Evolutionary conservation across 2,797 vertebrate species (phyloP), one percentile per base, ranked within the genome.

Genomic region (Oophaga sylvatica): DNA sequence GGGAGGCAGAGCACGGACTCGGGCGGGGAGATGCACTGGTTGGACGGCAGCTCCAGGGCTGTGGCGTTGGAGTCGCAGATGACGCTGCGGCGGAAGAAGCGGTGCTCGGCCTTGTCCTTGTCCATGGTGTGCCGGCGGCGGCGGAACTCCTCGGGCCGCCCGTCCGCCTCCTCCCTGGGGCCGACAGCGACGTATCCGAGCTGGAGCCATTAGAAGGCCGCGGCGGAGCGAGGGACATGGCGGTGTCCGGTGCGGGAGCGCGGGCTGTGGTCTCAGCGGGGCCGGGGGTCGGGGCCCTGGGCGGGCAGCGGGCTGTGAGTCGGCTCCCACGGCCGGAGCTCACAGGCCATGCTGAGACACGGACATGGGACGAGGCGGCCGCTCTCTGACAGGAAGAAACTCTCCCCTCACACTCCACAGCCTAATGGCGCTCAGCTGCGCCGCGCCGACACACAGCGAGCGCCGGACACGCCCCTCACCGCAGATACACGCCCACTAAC

Each of bases 51-150:
- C 90, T 99, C 98, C 91, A 99, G 90, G 35, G 98, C 98, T 0
- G 98, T 99, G 80, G 95, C 97, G 5, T 98, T 99, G n/a, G 98
- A 99, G 92, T 99, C 98, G 81, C 98, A 99, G 90, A 99, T 99
- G 90, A 99, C 98, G 77, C 98, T 99, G 83, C 98, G 97, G 73
- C 98, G 96, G 92, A 99, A 99, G 91, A 99, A 99, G 35, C 98
- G 96, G 92, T 99, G 98, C 93, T 99, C 97, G 0, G 96, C 96
- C 85, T 96, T 97, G 94, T 99, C 98, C 92, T 97, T 96, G 90
- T 99, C 98, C 98, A 99, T 98, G 0, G 98, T 99, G 95, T 99
- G 98, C 81, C 98, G 97, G 85, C 98, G 96, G 0, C 97, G 96
- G 63, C 95, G 96, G 90, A 99, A 97, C 90, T 96, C 97, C 0